These are phyloP conservation scores for Chaenogobius annularis DNA, from an alignment of 2,113 vertebrate species.

Conservation along the genomic window DNA sequence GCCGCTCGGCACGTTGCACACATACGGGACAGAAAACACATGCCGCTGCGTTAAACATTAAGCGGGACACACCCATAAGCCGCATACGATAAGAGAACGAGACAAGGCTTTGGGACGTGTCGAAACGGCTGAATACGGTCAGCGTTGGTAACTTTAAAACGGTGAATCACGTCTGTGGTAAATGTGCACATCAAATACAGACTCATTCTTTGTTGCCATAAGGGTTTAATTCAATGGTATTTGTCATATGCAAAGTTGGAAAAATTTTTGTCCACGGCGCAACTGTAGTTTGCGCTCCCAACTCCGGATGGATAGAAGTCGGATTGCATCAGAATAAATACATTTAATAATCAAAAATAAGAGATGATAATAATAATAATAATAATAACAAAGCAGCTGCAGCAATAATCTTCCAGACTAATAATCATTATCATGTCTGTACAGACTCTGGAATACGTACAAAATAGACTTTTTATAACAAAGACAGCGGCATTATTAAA, in stretches of 20 bases:
- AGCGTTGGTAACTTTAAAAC: neutral
- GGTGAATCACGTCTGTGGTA: neutral
- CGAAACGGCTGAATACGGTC: neutral
- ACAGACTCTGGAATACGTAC: no score
- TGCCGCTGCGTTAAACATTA: neutral
- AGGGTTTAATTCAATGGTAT: neutral
- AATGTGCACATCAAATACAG: neutral
- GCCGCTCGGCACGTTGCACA: neutral
- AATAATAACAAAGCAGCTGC: no score
- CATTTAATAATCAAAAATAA: no score
- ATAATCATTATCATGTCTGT: no score
- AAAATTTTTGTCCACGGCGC: neutral
- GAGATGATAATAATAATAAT: no score
- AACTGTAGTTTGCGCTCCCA: no score
- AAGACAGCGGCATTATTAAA: no score
- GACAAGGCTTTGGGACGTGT: neutral
- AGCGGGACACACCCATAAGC: conserved; percentile 29
- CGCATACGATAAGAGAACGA: neutral
- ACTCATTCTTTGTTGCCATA: neutral
- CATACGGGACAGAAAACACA: no score
- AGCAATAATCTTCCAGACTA: no score
- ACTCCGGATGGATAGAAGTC: no score
- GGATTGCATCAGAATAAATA: no score
- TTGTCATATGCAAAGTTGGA: neutral
- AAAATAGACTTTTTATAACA: no score